Evolutionary conservation across 2,797 vertebrate species (phyloP).

Genomic region (Cryptoblepharus egeriae): DNA sequence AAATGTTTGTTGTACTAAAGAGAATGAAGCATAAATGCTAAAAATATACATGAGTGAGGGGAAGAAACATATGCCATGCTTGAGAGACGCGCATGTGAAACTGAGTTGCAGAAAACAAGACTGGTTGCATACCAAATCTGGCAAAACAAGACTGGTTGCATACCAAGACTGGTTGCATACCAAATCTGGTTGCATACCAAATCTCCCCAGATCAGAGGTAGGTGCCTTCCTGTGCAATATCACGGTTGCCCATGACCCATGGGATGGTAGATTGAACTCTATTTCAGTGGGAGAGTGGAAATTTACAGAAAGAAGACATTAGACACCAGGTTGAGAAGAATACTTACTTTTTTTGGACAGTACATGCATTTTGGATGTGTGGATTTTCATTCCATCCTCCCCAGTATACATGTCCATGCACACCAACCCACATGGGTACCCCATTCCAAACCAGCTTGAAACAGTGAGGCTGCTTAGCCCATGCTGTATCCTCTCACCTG

Average conservation of each 20-base stretch:
- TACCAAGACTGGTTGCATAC: neutral
- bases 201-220: neutral
- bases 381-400: too few species aligned
- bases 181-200: too few species aligned
- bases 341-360: neutral
- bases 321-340: neutral
- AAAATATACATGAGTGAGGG: constrained; percentile 36
- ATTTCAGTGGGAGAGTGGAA: neutral
- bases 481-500: too few species aligned
- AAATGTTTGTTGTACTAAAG: constrained; percentile 45
- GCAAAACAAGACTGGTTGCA: constrained; percentile 16
- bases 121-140: too few species aligned
- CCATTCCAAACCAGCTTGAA: too few species aligned
- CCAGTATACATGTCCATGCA: too few species aligned
- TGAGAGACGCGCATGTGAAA: neutral
- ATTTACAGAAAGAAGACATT: neutral
- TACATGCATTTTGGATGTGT: too few species aligned
- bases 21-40: constrained; percentile 17
- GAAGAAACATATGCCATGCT: constrained; percentile 15
- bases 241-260: neutral
- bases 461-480: too few species aligned
- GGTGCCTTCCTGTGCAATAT: neutral
- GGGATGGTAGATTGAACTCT: neutral
- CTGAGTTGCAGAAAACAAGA: constrained; percentile 7
- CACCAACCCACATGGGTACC: too few species aligned